Conservation (phyloP, 1,140 invertebrate genomes). For the Drosophila bifasciata region DNA sequence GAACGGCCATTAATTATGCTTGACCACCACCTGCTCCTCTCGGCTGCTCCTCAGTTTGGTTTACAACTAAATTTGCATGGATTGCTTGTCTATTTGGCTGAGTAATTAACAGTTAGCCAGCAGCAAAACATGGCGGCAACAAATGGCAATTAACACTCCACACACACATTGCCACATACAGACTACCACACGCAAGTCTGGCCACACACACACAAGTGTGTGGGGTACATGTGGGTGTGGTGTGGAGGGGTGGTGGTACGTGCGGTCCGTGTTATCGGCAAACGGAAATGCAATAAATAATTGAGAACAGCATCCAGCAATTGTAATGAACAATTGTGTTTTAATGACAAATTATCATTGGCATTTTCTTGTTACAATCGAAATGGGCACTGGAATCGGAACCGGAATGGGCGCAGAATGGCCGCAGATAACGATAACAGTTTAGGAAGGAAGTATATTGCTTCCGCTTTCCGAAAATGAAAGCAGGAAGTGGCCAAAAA, state of each 20-base stretch:
- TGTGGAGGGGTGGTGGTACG: not conserved
- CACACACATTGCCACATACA: conserved; percentile 9
- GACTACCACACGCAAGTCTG: conserved; percentile 19
- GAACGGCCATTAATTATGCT: conserved; percentile 39
- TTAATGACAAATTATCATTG: conserved; percentile 68
- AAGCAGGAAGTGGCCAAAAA: not conserved
- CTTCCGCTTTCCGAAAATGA: conserved; percentile 38
- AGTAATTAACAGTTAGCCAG: conserved; percentile 70
- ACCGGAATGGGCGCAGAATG: too few relatives aligned
- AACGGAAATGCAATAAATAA: conserved; percentile 76
- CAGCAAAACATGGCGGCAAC: conserved; percentile 63
- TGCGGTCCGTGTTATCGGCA: conserved; percentile 38
- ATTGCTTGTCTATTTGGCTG: conserved; percentile 49
- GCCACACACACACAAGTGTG: conserved; percentile 27
- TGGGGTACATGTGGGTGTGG: conserved; percentile 3
- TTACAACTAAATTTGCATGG: conserved; percentile 56
- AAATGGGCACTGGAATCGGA: not conserved
- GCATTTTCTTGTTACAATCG: conserved; percentile 35
- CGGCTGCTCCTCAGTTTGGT: conserved; percentile 10
- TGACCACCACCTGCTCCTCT: not conserved
- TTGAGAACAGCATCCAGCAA: conserved; percentile 37
- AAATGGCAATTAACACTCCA: conserved; percentile 68
- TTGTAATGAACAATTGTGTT: conserved; percentile 65
- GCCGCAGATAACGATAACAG: conserved; percentile 56
- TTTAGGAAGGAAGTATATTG: not conserved